Percentiles rank a stretch among this genome's conserved stretches.
These are phyloP conservation scores for Pristionchus mayeri DNA, from an alignment of 2,888 invertebrate genomes.

Conservation along the genomic window DNA sequence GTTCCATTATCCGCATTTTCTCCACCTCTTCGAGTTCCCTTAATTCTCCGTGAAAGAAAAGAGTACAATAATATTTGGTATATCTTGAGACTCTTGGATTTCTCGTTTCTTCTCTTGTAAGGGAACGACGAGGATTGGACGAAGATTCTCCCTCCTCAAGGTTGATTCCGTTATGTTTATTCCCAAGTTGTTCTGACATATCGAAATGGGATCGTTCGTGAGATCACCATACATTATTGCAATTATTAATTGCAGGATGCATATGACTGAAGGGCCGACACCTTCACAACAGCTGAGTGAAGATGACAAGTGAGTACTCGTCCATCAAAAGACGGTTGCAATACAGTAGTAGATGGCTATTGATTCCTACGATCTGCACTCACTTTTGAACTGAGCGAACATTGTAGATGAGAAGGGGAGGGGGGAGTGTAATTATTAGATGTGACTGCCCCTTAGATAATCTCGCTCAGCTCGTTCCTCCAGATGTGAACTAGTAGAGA, in stretches of 20 bases:
- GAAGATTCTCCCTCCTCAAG: neutral
- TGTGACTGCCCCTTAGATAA: slow-evolving; percentile 16
- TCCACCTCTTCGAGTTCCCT: neutral
- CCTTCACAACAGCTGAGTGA: neutral
- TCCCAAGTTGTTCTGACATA: neutral
- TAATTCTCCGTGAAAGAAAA: neutral
- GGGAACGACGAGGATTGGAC: neutral
- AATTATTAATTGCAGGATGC: slow-evolving; percentile 21
- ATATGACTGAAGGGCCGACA: neutral
- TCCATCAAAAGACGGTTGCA: neutral
- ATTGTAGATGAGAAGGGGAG: neutral
- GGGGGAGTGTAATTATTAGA: slow-evolving; percentile 30
- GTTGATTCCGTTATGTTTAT: neutral
- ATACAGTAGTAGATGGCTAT: neutral
- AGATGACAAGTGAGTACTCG: slow-evolving; percentile 30
- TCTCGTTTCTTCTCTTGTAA: slow-evolving; percentile 12
- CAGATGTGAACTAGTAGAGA: slow-evolving; percentile 24
- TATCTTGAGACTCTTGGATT: neutral
- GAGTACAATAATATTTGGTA: neutral
- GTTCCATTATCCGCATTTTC: neutral
- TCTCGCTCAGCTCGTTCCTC: neutral
- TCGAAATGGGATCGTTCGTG: no score
- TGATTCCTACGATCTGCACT: neutral
- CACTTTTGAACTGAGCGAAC: slow-evolving; percentile 6
- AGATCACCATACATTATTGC: no score